phyloP scores from a whole-genome alignment of 2,113 vertebrate species.

The Callopanchax toddi region DNA sequence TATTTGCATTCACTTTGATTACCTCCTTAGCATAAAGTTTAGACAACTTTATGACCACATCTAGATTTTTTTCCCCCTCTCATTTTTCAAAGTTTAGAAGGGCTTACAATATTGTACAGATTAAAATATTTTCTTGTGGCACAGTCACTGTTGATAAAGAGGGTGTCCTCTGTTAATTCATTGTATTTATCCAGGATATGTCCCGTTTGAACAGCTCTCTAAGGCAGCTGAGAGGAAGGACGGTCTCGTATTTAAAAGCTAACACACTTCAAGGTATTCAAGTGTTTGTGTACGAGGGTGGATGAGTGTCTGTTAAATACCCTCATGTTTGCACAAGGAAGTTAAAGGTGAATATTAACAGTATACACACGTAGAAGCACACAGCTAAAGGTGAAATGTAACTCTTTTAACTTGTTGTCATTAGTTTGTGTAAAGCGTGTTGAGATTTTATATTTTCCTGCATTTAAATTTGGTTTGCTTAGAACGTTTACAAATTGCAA shows the following conservation, averaged over 20 bases:
- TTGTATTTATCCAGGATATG: constrained; percentile 59
- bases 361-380: not conserved
- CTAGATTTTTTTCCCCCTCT: not conserved
- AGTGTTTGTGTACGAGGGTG: constrained; percentile 43
- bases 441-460: too few species aligned
- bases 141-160: constrained; percentile 20
- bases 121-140: too few species aligned
- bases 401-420: not conserved
- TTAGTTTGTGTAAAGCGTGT: too few species aligned
- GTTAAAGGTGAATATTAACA: not conserved
- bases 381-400: not conserved
- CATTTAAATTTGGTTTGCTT: not conserved
- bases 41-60: not conserved
- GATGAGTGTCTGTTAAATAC: constrained; percentile 17
- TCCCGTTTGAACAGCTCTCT: constrained; percentile 54
- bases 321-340: constrained; percentile 42
- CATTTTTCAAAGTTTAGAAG: too few species aligned
- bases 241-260: constrained; percentile 27
- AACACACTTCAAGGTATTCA: constrained; percentile 31
- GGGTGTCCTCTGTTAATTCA: constrained; percentile 35
- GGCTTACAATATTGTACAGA: too few species aligned
- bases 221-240: constrained; percentile 11
- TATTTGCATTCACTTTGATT: too few species aligned
- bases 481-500: too few species aligned
- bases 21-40: too few species aligned